Conservation (phyloP, 2,113 vertebrate genomes). For the Anthoscopus minutus region DNA sequence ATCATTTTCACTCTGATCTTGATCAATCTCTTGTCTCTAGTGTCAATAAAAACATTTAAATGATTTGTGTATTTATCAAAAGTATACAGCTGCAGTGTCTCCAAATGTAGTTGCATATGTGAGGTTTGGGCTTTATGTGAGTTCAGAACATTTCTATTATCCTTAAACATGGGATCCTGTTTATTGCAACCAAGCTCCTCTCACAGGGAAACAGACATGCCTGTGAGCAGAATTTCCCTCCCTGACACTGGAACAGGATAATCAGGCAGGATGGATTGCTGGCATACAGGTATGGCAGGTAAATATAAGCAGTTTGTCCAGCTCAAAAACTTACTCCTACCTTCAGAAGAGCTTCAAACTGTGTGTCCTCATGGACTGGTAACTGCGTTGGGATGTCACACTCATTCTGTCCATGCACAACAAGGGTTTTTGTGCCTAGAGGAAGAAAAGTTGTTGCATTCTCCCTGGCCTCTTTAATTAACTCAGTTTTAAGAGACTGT, state of each 20-base stretch:
- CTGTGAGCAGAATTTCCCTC: background rate
- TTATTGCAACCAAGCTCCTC: background rate
- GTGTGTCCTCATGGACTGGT: constrained; percentile 97
- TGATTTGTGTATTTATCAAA: background rate
- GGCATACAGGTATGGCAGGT: background rate
- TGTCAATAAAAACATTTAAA: background rate
- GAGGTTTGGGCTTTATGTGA: background rate
- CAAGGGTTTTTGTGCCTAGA: constrained; percentile 94
- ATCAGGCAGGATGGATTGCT: background rate
- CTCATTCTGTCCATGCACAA: constrained; percentile 97
- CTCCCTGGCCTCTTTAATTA: background rate
- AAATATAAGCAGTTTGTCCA: background rate
- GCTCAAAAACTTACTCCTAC: constrained; percentile 59
- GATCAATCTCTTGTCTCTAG: background rate
- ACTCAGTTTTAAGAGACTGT: background rate
- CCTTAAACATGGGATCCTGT: background rate
- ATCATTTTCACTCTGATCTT: background rate
- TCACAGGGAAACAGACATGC: background rate
- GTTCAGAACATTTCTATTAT: background rate
- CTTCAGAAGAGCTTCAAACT: constrained; percentile 97
- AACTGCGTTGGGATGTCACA: constrained; percentile 98
- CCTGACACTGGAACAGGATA: background rate
- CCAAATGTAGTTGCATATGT: background rate
- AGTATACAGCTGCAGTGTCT: background rate
- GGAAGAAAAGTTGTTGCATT: constrained; percentile 14